These are phyloP conservation scores for Fratercula arctica DNA, from an alignment of 2,797 vertebrate genomes.

Conservation along the genomic window DNA sequence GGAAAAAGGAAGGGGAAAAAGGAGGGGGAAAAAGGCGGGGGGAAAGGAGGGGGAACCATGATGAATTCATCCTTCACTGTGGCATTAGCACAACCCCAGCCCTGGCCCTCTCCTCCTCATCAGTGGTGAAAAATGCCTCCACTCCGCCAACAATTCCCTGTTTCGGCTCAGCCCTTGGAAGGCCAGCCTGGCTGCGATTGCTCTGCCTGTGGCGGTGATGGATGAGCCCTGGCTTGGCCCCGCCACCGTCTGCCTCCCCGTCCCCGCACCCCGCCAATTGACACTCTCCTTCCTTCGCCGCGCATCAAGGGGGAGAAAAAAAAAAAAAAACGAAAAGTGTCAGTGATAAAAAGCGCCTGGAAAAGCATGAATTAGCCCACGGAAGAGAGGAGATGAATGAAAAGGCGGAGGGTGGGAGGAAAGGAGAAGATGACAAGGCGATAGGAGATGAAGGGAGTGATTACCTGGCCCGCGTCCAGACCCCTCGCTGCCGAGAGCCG, in stretches of 20 bases:
- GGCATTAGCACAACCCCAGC: not conserved
- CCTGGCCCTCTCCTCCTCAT: not conserved
- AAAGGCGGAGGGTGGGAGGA: not conserved
- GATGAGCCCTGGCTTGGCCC: not conserved
- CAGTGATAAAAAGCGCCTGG: not conserved
- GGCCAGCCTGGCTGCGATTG: not conserved
- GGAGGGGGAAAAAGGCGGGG: no score
- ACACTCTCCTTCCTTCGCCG: not conserved
- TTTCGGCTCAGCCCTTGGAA: not conserved
- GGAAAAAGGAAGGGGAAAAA: not conserved
- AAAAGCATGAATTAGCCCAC: not conserved
- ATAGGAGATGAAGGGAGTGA: not conserved
- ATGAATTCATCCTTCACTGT: conserved; percentile 38
- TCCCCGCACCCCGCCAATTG: not conserved
- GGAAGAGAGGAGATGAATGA: not conserved
- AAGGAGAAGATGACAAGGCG: not conserved
- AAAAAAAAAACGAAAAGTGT: not conserved
- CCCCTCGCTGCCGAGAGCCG: rapidly evolving
- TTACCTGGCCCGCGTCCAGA: rapidly evolving
- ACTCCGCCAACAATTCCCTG: not conserved
- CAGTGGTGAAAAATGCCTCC: conserved; percentile 19
- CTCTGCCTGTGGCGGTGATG: not conserved
- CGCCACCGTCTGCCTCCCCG: not conserved
- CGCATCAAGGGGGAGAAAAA: not conserved
- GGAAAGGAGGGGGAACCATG: not conserved